A percentile compares a stretch with the other conserved stretches of the same genome.
phyloP scores from a whole-genome alignment of 2,888 invertebrate species.

The Heteromyza rotundicornis region DNA sequence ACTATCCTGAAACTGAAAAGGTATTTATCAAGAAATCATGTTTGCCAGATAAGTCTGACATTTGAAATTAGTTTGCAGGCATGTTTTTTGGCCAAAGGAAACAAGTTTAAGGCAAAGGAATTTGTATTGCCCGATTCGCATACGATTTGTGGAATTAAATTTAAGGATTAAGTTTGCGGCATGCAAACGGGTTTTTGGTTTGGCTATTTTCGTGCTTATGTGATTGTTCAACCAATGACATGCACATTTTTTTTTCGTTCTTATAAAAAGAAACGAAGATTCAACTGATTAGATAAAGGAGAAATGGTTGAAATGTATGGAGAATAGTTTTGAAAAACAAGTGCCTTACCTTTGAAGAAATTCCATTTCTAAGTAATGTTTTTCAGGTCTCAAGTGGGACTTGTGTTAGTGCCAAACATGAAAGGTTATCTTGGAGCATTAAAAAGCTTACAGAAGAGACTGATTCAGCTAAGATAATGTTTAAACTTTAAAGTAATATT shows the following conservation, averaged over 20 bases:
- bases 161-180: not conserved
- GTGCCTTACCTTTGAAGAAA: too few relatives aligned
- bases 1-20: too few relatives aligned
- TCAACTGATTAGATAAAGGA: not conserved
- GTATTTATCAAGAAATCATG: slow-evolving; percentile 52
- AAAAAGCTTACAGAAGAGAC: too few relatives aligned
- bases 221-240: too few relatives aligned
- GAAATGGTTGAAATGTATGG: not conserved
- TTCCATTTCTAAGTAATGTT: too few relatives aligned
- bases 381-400: too few relatives aligned
- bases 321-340: too few relatives aligned
- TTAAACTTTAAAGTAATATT: too few relatives aligned
- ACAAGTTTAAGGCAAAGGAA: not conserved
- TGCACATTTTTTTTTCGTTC: not conserved
- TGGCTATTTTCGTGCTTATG: too few relatives aligned
- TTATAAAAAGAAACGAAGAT: not conserved
- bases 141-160: not conserved
- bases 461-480: too few relatives aligned
- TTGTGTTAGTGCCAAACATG: too few relatives aligned
- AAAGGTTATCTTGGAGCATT: too few relatives aligned
- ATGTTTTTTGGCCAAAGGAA: slow-evolving; percentile 10
- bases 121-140: not conserved
- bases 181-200: slow-evolving; percentile 1
- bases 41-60: slow-evolving; percentile 58
- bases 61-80: slow-evolving; percentile 54